Conservation (phyloP, 2,888 invertebrate genomes). For the Melanostoma scalare region DNA sequence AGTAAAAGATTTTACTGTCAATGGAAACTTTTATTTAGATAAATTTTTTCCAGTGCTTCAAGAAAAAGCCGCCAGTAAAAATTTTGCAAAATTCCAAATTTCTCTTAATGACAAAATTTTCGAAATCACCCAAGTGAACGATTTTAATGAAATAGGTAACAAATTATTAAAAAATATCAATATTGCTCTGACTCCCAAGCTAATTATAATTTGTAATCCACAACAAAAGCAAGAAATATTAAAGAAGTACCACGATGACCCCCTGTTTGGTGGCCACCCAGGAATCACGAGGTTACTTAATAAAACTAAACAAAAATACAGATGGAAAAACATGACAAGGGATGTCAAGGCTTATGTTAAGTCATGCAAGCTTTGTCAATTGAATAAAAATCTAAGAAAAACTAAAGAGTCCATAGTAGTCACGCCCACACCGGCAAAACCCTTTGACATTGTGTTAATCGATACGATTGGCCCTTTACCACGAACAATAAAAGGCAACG, state of each 20-base stretch:
- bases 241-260: background rate
- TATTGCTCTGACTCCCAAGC: conserved; percentile 20
- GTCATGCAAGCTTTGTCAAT: conserved; percentile 9
- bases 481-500: background rate
- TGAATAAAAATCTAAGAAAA: conserved; percentile 15
- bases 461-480: conserved; percentile 1
- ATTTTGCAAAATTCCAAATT: conserved; percentile 20
- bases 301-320: conserved; percentile 3
- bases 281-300: conserved; percentile 3
- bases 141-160: conserved; percentile 19
- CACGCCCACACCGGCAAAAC: conserved; percentile 29
- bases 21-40: conserved; percentile 22
- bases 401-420: conserved; percentile 18
- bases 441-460: background rate
- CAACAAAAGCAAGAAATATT: background rate
- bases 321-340: conserved; percentile 24
- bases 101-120: conserved; percentile 18
- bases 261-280: conserved; percentile 1
- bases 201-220: background rate
- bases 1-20: conserved; percentile 25
- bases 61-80: conserved; percentile 20
- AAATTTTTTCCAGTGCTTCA: conserved; percentile 30
- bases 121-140: background rate
- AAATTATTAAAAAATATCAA: conserved; percentile 19
- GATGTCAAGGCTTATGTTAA: conserved; percentile 8